phyloP scores from a whole-genome alignment of 1,140 invertebrate genomes.

The Lucilia sericata region DNA sequence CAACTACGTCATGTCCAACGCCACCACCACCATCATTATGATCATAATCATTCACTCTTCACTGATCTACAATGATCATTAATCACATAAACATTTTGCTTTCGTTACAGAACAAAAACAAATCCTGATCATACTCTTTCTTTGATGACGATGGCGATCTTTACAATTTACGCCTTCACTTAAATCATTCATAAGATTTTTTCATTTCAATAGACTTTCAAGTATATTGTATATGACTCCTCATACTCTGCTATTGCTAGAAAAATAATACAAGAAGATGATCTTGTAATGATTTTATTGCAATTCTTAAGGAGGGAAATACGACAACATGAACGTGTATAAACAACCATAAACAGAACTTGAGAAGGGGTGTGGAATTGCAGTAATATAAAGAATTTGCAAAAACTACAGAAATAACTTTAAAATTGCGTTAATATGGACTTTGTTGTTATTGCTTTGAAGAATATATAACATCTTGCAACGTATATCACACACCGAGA shows the following conservation, averaged over 20 bases:
- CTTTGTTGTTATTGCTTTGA: not conserved
- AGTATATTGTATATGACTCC: not conserved
- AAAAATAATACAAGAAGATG: not conserved
- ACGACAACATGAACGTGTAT: too few species aligned
- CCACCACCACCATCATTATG: not conserved
- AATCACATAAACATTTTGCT: not conserved
- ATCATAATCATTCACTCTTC: not conserved
- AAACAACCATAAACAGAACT: not conserved
- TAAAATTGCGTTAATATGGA: not conserved
- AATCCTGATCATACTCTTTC: not conserved
- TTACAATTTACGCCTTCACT: slow-evolving; percentile 4
- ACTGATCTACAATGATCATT: not conserved
- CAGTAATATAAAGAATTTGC: not conserved
- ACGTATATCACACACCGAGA: not conserved
- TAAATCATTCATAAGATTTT: not conserved
- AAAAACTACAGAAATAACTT: slow-evolving; percentile 4
- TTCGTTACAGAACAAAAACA: not conserved
- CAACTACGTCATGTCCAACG: not conserved
- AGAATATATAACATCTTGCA: not conserved
- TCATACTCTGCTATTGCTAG: not conserved
- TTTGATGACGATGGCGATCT: slow-evolving; percentile 2
- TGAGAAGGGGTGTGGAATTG: not conserved
- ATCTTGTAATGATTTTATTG: slow-evolving; percentile 7
- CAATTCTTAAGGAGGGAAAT: not conserved
- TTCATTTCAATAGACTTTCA: not conserved